These are phyloP conservation scores for Trachymyrmex cornetzi DNA, from an alignment of 1,140 invertebrate genomes.

Conservation along the genomic window DNA sequence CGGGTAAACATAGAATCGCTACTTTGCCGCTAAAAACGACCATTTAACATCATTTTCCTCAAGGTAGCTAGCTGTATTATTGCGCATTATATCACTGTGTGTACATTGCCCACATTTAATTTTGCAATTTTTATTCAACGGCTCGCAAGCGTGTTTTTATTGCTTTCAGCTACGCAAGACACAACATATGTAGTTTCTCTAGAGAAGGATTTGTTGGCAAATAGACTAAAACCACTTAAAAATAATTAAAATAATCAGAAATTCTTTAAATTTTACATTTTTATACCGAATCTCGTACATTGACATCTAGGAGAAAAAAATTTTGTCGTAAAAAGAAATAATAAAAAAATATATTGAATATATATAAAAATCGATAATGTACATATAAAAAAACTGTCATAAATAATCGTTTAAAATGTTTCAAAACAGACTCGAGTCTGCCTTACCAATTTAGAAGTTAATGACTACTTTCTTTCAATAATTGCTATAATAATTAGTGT, in stretches of 20 bases:
- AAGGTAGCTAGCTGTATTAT: background rate
- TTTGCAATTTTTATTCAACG: conserved; percentile 15
- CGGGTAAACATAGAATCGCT: background rate
- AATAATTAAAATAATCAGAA: background rate
- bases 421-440: background rate
- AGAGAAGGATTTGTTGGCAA: background rate
- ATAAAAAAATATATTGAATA: background rate
- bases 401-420: background rate
- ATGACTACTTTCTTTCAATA: background rate
- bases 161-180: background rate
- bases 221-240: background rate
- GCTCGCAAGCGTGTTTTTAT: background rate
- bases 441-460: background rate
- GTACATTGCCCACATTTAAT: conserved; percentile 34
- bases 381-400: background rate
- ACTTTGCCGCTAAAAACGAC: background rate
- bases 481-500: conserved; percentile 13
- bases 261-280: too few species aligned
- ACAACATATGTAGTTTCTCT: background rate
- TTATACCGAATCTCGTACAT: background rate
- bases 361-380: background rate
- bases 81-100: background rate
- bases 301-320: background rate
- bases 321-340: background rate
- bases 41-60: background rate